Evolutionary conservation across 2,113 vertebrate genomes (phyloP).

Genomic region (Actenoides lindsayi): DNA sequence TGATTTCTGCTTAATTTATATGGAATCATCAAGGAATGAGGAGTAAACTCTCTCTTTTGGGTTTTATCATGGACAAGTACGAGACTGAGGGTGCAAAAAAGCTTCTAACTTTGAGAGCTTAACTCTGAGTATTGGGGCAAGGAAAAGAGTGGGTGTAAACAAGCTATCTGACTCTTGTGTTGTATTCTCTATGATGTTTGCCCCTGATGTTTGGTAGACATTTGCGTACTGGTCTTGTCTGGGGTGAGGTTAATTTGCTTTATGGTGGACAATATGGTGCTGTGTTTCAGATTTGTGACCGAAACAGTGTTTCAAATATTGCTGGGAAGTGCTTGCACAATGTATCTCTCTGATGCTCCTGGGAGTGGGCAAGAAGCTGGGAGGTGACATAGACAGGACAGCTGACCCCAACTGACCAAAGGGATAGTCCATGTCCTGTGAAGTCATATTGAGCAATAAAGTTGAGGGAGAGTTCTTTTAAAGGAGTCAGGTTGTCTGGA

Average conservation of each 20-base stretch:
- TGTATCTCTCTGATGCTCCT: neutral
- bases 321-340: neutral
- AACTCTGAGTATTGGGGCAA: accelerated
- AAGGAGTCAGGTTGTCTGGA: neutral
- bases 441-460: neutral
- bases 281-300: neutral
- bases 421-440: neutral
- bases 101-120: neutral
- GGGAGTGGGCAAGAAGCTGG: accelerated
- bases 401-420: neutral
- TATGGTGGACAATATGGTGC: neutral
- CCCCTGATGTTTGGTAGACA: neutral
- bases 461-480: neutral
- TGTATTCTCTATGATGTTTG: neutral
- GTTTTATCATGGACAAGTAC: neutral
- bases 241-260: neutral
- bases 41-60: neutral
- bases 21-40: neutral
- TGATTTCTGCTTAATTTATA: neutral
- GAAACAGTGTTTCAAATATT: neutral
- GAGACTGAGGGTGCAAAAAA: neutral
- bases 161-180: neutral
- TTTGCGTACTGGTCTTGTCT: neutral
- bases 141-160: neutral
- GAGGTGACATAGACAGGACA: neutral